phyloP scores from a whole-genome alignment of 2,797 vertebrate species.

The Phoeniculus purpureus region DNA sequence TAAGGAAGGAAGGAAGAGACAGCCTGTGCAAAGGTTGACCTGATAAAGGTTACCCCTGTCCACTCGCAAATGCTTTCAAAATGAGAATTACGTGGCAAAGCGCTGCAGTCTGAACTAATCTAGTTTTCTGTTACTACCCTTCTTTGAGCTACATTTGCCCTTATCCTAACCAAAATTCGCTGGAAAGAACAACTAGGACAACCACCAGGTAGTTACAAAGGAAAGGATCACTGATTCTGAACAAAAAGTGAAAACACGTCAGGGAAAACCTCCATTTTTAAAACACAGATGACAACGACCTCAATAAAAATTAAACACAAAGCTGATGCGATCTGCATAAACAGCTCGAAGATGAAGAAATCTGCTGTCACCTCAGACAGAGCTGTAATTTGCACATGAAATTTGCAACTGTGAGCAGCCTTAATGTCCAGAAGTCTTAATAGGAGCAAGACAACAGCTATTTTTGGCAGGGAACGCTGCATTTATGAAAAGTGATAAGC shows the following conservation, averaged over 20 bases:
- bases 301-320: neutral
- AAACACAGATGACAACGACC: neutral
- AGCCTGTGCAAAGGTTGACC: slow-evolving; percentile 28
- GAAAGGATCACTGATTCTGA: neutral
- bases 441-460: neutral
- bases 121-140: neutral
- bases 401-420: neutral
- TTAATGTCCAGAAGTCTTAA: neutral
- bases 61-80: slow-evolving; percentile 27
- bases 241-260: neutral
- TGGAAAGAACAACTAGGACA: neutral
- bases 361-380: neutral
- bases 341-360: neutral
- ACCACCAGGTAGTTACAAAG: neutral
- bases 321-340: neutral
- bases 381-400: neutral
- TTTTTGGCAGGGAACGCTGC: neutral
- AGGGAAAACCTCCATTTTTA: neutral
- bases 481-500: neutral
- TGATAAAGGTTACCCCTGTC: slow-evolving; percentile 50
- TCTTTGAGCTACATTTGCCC: neutral
- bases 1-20: slow-evolving; percentile 51
- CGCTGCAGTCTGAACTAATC: neutral
- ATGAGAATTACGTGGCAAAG: neutral
- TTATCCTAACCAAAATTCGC: neutral